Conservation (phyloP, 1,140 invertebrate genomes). For the Saxidomus purpurata region DNA sequence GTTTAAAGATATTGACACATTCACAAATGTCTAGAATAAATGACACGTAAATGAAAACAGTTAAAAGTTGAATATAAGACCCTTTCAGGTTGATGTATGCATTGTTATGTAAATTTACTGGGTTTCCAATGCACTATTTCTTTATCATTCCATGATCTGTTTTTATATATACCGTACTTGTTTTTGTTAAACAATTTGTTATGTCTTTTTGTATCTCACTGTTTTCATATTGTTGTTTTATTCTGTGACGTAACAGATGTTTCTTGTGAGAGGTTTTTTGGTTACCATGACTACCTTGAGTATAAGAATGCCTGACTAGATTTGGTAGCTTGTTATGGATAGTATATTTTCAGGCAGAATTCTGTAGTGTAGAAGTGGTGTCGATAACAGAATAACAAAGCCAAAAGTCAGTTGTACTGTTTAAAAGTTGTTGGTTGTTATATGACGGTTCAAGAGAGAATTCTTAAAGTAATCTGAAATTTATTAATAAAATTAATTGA, state of each 20-base stretch:
- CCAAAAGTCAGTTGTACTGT: too few relatives aligned
- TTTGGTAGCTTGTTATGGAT: not conserved
- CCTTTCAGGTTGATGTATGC: not conserved
- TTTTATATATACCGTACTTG: not conserved
- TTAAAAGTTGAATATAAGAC: not conserved
- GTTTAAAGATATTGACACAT: not conserved
- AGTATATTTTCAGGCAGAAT: not conserved
- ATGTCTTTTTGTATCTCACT: not conserved
- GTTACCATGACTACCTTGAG: too few relatives aligned
- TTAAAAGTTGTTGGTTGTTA: too few relatives aligned
- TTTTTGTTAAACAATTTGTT: slow-evolving; percentile 4
- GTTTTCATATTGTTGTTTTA: slow-evolving; percentile 28
- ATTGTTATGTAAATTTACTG: slow-evolving; percentile 30
- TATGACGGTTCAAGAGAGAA: too few relatives aligned
- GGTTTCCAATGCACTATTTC: not conserved
- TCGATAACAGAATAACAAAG: too few relatives aligned
- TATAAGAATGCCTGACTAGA: not conserved
- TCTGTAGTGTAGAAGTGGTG: not conserved
- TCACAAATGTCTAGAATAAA: not conserved
- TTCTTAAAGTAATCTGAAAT: too few relatives aligned
- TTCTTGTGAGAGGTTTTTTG: not conserved
- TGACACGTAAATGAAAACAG: not conserved
- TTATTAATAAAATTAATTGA: too few relatives aligned
- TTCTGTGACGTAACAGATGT: not conserved
- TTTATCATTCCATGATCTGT: slow-evolving; percentile 8